These are phyloP conservation scores for roundworm (Caenorhabditis elegans) DNA, from an alignment of 1,140 invertebrate genomes.

Conservation along the genomic window WBcel235 BX284604.4:9701501-9702000, in stretches of 20 bases:
- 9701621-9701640: no score
- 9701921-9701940: slow-evolving; percentile 71
- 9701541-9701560: background rate
- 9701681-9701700: no score
- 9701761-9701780: background rate
- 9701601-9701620: no score
- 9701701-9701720: slow-evolving; percentile 78
- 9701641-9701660: no score
- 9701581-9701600: no score
- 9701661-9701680: no score
- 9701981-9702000: background rate
- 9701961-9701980: slow-evolving; percentile 76
- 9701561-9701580: no score
- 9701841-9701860: background rate
- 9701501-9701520: no score
- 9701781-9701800: background rate
- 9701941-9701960: slow-evolving; percentile 70
- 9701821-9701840: slow-evolving; percentile 50
- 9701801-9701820: background rate
- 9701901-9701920: slow-evolving; percentile 66
- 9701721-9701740: slow-evolving; percentile 81
- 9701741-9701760: slow-evolving; percentile 70
- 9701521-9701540: no score
- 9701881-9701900: slow-evolving; percentile 21
- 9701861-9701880: slow-evolving; percentile 67